A percentile compares a stretch with the other conserved stretches of the same genome.
Conservation (phyloP, 2,113 vertebrate genomes). For the Sceloporus tristichus region DNA sequence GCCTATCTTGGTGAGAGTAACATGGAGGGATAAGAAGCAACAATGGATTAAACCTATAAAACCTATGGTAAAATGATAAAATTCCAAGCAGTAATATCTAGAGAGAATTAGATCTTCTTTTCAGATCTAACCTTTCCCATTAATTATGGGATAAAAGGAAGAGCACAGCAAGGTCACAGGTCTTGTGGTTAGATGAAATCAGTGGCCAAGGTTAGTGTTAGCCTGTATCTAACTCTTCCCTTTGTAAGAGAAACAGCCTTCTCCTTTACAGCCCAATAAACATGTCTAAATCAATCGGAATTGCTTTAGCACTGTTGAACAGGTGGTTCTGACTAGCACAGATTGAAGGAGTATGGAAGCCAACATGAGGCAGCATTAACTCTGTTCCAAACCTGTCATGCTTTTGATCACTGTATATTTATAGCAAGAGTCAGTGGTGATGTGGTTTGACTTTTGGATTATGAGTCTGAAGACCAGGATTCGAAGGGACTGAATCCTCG, state of each 20-base stretch:
- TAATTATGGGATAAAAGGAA: background rate
- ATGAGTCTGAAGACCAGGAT: no score
- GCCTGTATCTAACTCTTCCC: background rate
- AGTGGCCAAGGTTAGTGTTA: background rate
- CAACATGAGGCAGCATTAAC: no score
- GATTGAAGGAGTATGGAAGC: background rate
- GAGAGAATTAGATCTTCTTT: background rate
- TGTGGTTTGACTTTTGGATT: no score
- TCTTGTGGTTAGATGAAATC: background rate
- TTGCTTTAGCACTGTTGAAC: background rate
- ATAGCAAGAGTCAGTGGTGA: no score
- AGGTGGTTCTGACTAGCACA: background rate
- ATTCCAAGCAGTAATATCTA: background rate
- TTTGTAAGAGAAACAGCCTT: conserved; percentile 17
- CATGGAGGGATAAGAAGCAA: background rate
- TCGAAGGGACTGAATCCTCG: no score
- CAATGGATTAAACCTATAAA: background rate
- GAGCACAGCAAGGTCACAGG: background rate
- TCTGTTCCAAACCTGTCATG: no score
- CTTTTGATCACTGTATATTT: background rate
- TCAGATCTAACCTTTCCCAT: background rate
- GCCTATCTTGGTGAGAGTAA: background rate
- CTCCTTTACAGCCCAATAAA: background rate
- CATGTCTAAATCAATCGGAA: conserved; percentile 3
- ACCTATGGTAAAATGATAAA: background rate